These are phyloP conservation scores for Acanthopagrus latus DNA, from an alignment of 2,797 vertebrate genomes.

Conservation along the genomic window DNA sequence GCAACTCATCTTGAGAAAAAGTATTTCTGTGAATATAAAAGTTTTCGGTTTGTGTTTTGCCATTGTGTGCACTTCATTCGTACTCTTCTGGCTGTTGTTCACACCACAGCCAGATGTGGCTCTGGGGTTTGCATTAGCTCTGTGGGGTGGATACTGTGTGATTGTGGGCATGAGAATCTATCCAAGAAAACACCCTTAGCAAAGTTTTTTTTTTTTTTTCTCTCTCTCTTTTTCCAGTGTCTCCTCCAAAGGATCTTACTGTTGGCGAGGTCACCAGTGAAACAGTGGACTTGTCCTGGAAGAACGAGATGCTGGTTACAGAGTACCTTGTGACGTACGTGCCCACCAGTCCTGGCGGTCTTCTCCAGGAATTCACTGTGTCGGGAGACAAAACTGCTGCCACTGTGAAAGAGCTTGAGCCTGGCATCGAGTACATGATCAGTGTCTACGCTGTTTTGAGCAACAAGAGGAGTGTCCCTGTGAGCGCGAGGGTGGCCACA, in stretches of 20 bases:
- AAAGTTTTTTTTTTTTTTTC: neutral
- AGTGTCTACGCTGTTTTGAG: slow-evolving; percentile 93
- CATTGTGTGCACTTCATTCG: slow-evolving; percentile 44
- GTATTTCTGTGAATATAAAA: slow-evolving; percentile 46
- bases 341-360: slow-evolving; percentile 89
- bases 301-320: slow-evolving; percentile 92
- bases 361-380: slow-evolving; percentile 90
- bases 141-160: slow-evolving; percentile 27
- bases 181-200: slow-evolving; percentile 35
- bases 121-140: slow-evolving; percentile 69
- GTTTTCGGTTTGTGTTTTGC: slow-evolving; percentile 30
- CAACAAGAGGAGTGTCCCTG: slow-evolving; percentile 93
- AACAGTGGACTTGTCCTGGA: slow-evolving; percentile 92
- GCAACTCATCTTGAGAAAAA: slow-evolving; percentile 40
- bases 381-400: slow-evolving; percentile 89
- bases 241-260: slow-evolving; percentile 91
- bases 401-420: slow-evolving; percentile 91
- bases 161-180: slow-evolving; percentile 39
- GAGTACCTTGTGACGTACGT: slow-evolving; percentile 91
- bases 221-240: slow-evolving; percentile 83
- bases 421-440: slow-evolving; percentile 94
- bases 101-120: slow-evolving; percentile 68
- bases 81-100: slow-evolving; percentile 47
- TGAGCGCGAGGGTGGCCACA: slow-evolving; percentile 93
- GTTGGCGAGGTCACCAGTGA: slow-evolving; percentile 89